Conservation (phyloP, 1,140 invertebrate genomes). For the Aricia agestis region DNA sequence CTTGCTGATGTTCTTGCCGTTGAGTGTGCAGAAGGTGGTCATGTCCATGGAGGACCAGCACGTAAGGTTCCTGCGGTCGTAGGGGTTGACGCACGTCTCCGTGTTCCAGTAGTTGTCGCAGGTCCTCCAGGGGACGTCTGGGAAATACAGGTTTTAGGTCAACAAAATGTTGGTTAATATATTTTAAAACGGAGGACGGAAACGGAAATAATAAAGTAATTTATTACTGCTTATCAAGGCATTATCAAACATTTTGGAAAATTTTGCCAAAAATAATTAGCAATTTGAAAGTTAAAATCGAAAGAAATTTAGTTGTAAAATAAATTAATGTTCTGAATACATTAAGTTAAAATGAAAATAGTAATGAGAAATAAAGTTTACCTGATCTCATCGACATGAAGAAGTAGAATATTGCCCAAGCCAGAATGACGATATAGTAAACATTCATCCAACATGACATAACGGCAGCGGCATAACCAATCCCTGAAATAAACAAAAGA, state of each 20-base stretch:
- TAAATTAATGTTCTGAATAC: no score
- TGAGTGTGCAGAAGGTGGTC: constrained; percentile 81
- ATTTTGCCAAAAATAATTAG: no score
- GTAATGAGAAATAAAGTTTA: constrained; percentile 44
- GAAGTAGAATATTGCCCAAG: constrained; percentile 98
- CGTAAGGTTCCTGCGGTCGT: constrained; percentile 82
- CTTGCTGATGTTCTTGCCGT: constrained; percentile 82
- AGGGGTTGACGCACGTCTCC: constrained; percentile 87
- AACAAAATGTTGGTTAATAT: no score
- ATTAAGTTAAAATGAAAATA: no score
- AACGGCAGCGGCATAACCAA: constrained; percentile 98
- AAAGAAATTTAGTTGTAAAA: no score
- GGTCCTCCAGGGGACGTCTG: constrained; percentile 95
- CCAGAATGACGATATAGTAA: constrained; percentile 98
- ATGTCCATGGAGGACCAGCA: constrained; percentile 82
- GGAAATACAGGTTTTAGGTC: constrained; percentile 10
- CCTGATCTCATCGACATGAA: constrained; percentile 91
- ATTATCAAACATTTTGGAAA: no score
- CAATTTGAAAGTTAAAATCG: no score
- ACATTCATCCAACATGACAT: constrained; percentile 99
- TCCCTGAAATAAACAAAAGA: constrained; percentile 79
- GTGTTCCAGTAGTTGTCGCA: constrained; percentile 97
- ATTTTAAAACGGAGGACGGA: no score
- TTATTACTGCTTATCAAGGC: no score
- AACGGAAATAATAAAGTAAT: no score